phyloP scores from a whole-genome alignment of 1,140 invertebrate species.

The Drosophila kepulauana region DNA sequence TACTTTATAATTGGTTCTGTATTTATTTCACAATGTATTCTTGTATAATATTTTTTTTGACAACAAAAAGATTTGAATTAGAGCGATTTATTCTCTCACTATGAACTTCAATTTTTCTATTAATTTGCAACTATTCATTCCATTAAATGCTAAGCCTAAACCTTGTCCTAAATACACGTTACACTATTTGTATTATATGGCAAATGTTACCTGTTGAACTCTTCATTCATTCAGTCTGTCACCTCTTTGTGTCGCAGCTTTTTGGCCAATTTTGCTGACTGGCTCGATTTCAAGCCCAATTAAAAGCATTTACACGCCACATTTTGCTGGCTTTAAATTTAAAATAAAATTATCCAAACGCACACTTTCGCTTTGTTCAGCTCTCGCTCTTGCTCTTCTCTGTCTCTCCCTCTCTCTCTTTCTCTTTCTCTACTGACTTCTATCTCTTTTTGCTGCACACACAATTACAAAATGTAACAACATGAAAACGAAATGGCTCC shows the following conservation, averaged over 20 bases:
- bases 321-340: conserved; percentile 76
- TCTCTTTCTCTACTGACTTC: neutral
- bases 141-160: neutral
- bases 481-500: conserved; percentile 84
- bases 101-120: neutral
- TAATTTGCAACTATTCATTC: neutral
- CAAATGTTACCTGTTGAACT: conserved; percentile 43
- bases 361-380: conserved; percentile 33
- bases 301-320: conserved; percentile 77
- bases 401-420: neutral
- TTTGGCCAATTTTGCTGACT: conserved; percentile 67
- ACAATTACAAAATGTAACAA: conserved; percentile 83
- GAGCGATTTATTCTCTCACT: too few species aligned
- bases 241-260: conserved; percentile 22
- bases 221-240: neutral
- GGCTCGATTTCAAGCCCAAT: conserved; percentile 76
- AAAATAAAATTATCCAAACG: conserved; percentile 40
- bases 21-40: too few species aligned
- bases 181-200: neutral
- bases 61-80: too few species aligned
- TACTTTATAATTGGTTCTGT: too few species aligned
- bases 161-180: neutral
- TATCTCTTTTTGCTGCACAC: conserved; percentile 34
- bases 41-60: too few species aligned
- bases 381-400: conserved; percentile 13